A percentile compares a stretch with the other conserved stretches of the same genome.
phyloP scores from a whole-genome alignment of 2,113 vertebrate species.

The Labeo rohita region DNA sequence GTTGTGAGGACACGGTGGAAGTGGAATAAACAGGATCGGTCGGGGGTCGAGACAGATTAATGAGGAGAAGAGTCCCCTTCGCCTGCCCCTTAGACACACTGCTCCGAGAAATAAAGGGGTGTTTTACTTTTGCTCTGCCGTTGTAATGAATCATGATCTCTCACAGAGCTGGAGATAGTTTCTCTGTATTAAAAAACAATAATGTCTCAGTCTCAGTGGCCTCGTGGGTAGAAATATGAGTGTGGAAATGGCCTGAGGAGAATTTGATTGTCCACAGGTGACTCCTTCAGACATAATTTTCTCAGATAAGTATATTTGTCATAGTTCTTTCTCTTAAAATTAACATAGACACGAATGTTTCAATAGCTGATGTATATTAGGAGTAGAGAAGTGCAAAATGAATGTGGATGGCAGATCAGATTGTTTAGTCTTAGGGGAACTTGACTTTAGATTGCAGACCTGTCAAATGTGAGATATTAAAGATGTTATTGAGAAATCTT shows the following conservation, averaged over 20 bases:
- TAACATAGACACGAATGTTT: neutral
- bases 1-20: constrained; percentile 9
- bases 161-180: constrained; percentile 38
- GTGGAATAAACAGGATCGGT: constrained; percentile 27
- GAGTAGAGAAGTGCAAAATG: neutral
- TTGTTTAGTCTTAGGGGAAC: neutral
- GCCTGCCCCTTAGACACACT: constrained; percentile 28
- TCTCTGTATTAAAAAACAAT: constrained; percentile 40
- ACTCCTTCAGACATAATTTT: neutral
- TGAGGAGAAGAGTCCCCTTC: constrained; percentile 45
- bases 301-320: neutral
- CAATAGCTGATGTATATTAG: neutral
- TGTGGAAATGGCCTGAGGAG: neutral
- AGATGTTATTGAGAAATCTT: neutral
- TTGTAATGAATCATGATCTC: constrained; percentile 51
- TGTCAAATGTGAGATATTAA: neutral
- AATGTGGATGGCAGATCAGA: neutral
- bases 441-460: neutral
- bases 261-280: neutral
- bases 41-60: constrained; percentile 53
- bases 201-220: neutral
- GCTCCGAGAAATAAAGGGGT: constrained; percentile 46
- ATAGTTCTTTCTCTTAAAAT: neutral
- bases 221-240: neutral
- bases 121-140: constrained; percentile 22